These are phyloP conservation scores for Nasalis larvatus DNA, from an alignment of 2,113 vertebrate genomes.

Conservation along the genomic window DNA sequence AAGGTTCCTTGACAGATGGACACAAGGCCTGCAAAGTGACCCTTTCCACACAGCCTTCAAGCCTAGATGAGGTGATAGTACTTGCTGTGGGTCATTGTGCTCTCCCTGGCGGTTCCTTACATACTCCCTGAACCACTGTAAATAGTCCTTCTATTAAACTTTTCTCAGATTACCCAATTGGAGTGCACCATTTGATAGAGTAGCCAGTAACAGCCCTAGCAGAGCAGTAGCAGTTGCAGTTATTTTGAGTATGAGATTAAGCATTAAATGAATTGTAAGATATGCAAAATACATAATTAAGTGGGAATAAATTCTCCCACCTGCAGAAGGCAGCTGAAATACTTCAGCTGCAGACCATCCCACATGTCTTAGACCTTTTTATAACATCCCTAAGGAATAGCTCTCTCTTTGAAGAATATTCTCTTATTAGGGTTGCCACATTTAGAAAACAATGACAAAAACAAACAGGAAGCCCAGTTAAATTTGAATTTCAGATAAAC, in stretches of 20 bases:
- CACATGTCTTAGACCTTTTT: not conserved
- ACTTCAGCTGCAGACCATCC: not conserved
- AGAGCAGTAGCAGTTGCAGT: not conserved
- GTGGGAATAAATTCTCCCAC: not conserved
- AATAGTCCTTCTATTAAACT: not conserved
- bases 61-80: not conserved
- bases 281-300: not conserved
- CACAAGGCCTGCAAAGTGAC: not conserved
- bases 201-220: not conserved
- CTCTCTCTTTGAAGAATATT: not conserved
- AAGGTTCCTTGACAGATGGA: not conserved
- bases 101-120: not conserved
- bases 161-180: not conserved
- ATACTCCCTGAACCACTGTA: not conserved
- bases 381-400: not conserved
- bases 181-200: not conserved
- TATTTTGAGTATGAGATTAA: not conserved
- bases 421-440: not conserved
- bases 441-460: slow-evolving; percentile 9
- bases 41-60: not conserved
- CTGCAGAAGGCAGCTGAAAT: not conserved
- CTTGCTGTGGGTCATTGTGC: not conserved
- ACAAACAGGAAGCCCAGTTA: not conserved
- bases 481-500: not conserved
- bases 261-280: not conserved